These are phyloP conservation scores for Lepidotrigona ventralis DNA, from an alignment of 1,140 invertebrate genomes.

Conservation along the genomic window DNA sequence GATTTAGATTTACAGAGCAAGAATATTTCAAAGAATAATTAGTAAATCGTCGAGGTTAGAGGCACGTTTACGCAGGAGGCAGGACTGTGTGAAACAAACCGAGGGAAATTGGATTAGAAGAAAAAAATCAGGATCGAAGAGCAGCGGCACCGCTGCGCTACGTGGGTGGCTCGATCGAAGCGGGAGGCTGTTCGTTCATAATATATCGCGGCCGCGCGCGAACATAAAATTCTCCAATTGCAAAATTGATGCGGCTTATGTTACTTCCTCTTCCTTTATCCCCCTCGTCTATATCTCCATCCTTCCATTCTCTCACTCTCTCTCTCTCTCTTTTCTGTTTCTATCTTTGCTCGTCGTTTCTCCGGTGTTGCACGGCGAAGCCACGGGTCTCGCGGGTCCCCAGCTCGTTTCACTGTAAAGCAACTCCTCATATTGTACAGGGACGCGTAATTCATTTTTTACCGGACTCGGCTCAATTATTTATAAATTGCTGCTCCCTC, in stretches of 20 bases:
- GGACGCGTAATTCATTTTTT: conserved; percentile 81
- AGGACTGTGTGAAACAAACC: neutral
- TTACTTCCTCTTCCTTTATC: conserved; percentile 65
- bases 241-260: conserved; percentile 81
- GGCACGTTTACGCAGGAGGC: too few species aligned
- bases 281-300: conserved; percentile 2
- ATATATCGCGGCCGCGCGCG: conserved; percentile 75
- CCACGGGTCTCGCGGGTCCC: conserved; percentile 75
- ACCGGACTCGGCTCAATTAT: conserved; percentile 81
- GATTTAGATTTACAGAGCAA: too few species aligned
- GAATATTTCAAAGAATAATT: too few species aligned
- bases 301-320: neutral
- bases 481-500: conserved; percentile 80
- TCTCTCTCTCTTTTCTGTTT: neutral
- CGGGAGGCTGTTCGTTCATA: conserved; percentile 67
- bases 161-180: conserved; percentile 28
- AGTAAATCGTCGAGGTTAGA: too few species aligned
- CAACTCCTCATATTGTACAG: conserved; percentile 80
- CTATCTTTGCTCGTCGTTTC: neutral
- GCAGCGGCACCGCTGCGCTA: neutral
- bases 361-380: conserved; percentile 17
- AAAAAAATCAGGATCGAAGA: conserved; percentile 13
- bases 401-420: conserved; percentile 78
- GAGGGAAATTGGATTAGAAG: neutral
- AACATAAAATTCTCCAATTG: conserved; percentile 81